Conservation (phyloP, 2,888 invertebrate species). For the Athetis lepigone region DNA sequence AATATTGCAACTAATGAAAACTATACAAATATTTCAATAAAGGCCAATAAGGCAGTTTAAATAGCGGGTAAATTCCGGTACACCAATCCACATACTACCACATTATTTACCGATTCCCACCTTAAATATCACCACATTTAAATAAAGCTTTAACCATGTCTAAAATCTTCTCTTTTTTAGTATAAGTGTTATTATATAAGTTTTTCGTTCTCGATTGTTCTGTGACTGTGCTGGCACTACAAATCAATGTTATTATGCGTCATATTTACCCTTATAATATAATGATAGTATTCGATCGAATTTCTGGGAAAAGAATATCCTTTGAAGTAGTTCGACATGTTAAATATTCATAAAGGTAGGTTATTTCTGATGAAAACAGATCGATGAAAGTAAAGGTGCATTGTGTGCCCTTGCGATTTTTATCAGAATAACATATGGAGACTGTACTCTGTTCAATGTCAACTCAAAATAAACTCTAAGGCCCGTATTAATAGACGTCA, state of each 20-base stretch:
- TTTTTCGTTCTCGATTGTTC: conserved; percentile 12
- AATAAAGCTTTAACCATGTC: conserved; percentile 58
- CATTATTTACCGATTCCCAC: conserved; percentile 42
- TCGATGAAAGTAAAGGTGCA: conserved; percentile 5
- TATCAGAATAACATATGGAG: too few relatives aligned
- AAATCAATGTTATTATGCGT: background rate
- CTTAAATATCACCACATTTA: conserved; percentile 52
- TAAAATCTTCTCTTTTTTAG: conserved; percentile 25
- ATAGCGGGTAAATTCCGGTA: background rate
- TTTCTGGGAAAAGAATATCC: conserved; percentile 20
- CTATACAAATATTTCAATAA: background rate
- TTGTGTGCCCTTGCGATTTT: background rate
- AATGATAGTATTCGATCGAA: conserved; percentile 19
- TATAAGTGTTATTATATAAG: conserved; percentile 28
- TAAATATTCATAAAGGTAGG: conserved; percentile 1
- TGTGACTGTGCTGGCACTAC: conserved; percentile 11
- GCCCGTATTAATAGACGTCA: too few relatives aligned
- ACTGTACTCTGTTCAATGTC: too few relatives aligned
- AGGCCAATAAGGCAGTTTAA: conserved; percentile 11
- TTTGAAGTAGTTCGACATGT: conserved; percentile 13
- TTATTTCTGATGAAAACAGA: background rate
- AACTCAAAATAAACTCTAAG: too few relatives aligned
- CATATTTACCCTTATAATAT: background rate
- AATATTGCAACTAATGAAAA: too few relatives aligned
- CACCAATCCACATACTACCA: conserved; percentile 21